Evolutionary conservation across 2,888 invertebrate genomes (phyloP).

Genomic region (Maniola hyperantus): DNA sequence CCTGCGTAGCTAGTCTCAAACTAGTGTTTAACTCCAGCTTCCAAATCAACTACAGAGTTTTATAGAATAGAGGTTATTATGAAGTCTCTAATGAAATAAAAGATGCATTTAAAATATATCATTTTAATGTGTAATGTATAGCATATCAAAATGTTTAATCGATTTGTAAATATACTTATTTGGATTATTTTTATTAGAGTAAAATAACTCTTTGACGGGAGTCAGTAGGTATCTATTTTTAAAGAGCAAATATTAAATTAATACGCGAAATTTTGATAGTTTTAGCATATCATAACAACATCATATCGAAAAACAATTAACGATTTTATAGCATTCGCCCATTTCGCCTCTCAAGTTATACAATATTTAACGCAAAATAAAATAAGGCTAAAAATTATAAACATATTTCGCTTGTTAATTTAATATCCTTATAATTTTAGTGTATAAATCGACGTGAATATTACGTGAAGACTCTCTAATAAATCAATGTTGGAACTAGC

Average conservation of each 20-base stretch:
- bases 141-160: slow-evolving; percentile 70
- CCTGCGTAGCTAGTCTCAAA: slow-evolving; percentile 56
- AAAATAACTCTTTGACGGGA: slow-evolving; percentile 38
- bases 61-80: slow-evolving; percentile 29
- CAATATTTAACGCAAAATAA: background rate
- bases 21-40: slow-evolving; percentile 49
- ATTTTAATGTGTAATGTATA: slow-evolving; percentile 64
- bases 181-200: slow-evolving; percentile 52
- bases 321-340: too few species aligned
- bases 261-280: slow-evolving; percentile 13
- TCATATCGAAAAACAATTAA: background rate
- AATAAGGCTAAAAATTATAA: background rate
- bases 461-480: slow-evolving; percentile 54
- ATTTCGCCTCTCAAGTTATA: background rate
- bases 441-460: slow-evolving; percentile 52
- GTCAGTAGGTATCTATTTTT: background rate
- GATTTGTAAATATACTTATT: slow-evolving; percentile 75
- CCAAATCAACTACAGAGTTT: slow-evolving; percentile 40
- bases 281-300: background rate
- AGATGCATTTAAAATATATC: slow-evolving; percentile 55
- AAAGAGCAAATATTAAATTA: slow-evolving; percentile 18
- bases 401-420: slow-evolving; percentile 23
- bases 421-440: slow-evolving; percentile 20
- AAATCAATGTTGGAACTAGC: slow-evolving; percentile 67
- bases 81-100: slow-evolving; percentile 26